Evolutionary conservation across 2,113 vertebrate species (phyloP).

Genomic region (Calidris pugnax): DNA sequence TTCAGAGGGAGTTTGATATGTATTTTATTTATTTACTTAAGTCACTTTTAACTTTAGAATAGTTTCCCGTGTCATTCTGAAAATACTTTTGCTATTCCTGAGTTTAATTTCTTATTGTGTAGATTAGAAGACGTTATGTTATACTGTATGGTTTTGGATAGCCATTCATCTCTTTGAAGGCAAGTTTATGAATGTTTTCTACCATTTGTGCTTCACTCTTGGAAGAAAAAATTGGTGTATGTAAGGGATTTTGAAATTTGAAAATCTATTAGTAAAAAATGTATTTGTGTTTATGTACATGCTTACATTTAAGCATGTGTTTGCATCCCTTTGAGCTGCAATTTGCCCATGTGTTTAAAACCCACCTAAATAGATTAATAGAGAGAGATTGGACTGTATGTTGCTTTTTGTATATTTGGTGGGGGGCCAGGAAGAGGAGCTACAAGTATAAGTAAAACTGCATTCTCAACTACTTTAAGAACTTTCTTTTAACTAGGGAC

Average conservation of each 20-base stretch:
- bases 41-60: background rate
- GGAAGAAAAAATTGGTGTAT: background rate
- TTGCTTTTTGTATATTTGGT: fast-evolving
- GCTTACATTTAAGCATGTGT: background rate
- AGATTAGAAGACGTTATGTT: background rate
- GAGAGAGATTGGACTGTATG: background rate
- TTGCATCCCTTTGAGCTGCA: background rate
- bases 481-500: background rate
- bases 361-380: background rate
- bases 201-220: background rate
- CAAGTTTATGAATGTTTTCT: background rate
- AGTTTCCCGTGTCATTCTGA: background rate
- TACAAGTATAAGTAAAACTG: background rate
- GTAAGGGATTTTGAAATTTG: background rate
- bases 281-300: background rate
- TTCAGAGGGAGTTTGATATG: background rate
- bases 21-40: background rate
- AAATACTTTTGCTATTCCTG: background rate
- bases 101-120: background rate
- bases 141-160: background rate
- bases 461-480: background rate
- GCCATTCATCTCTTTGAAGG: background rate
- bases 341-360: background rate
- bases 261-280: background rate
- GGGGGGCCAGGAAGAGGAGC: background rate